Percentiles rank a stretch among this genome's conserved stretches.
phyloP scores from a whole-genome alignment of 2,113 vertebrate species.

The Elachura formosa region DNA sequence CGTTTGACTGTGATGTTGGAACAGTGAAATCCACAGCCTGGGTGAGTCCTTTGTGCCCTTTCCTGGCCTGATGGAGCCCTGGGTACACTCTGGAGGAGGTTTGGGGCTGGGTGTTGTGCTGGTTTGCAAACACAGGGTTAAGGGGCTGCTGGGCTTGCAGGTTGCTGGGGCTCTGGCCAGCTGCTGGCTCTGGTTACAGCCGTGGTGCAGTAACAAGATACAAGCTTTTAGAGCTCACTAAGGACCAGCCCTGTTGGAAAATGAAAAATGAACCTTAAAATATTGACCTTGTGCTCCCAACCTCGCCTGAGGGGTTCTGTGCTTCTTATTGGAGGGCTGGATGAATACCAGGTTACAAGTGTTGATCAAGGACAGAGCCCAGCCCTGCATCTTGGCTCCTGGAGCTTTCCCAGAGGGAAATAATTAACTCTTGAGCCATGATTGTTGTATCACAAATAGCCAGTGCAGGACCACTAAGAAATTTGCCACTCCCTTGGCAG shows the following conservation, averaged over 20 bases:
- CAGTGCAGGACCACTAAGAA: not conserved
- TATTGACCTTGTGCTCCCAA: not conserved
- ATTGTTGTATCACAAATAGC: not conserved
- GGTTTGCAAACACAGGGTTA: not conserved
- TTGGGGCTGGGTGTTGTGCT: not conserved
- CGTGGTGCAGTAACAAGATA: not conserved
- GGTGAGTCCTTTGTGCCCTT: not conserved
- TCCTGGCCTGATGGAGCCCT: not conserved
- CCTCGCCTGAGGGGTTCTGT: not conserved
- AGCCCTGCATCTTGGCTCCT: slow-evolving; percentile 26
- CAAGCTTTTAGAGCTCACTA: not conserved
- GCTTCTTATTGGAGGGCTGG: not conserved
- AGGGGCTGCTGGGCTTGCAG: not conserved
- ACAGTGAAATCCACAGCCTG: not conserved
- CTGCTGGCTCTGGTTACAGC: not conserved
- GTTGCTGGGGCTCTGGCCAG: not conserved
- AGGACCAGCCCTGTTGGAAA: not conserved
- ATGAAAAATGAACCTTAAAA: not conserved
- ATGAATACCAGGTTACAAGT: not conserved
- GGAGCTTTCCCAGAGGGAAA: slow-evolving; percentile 38
- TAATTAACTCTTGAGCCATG: slow-evolving; percentile 36
- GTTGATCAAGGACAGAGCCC: not conserved
- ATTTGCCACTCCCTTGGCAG: not conserved
- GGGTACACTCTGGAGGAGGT: not conserved
- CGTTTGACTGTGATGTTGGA: not conserved